Evolutionary conservation across 2,113 vertebrate genomes (phyloP), one percentile per base, ranked within the genome.

Genomic region (Crotalus viridis): DNA sequence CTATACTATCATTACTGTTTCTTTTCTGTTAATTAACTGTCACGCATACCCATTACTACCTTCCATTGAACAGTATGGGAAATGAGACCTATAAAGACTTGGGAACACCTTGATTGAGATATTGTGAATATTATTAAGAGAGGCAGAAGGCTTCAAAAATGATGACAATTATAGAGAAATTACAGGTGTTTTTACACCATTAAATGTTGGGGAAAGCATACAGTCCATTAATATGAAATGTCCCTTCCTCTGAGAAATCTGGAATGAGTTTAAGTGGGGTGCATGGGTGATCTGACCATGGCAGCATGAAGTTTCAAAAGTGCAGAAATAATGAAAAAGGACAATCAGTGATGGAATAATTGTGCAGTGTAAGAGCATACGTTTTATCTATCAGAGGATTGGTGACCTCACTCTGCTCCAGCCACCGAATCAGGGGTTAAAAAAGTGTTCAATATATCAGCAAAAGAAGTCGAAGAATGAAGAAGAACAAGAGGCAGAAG

Each of bases 1-100:
- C 61, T 93, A 93, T 94, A 92, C 61, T 87, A 43, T 89, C 48
- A 13, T 90, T 90, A 81, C 91, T 86, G 21, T 93, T 96, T 92
- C 91, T 56, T 81, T 81, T 93, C 74, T 91, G 55, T 93, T 92
- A 91, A 93, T 95, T 96, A 95, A 85, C 91, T 86, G 94, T 88
- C 90, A 85, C 91, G 92, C 39, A 89, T 21, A 57, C 59, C 69
- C 33, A 92, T 33, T 90, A 91, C 43, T 6, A 91, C 96, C 94
- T 92, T 10, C 26, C 0, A 90, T 52, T 17, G 90, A 0, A 0
- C 64, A 64, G 91, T 90, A 85, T 81, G 90, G 91, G 89, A 17
- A 69, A 51, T 85, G 89, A 94, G 93, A 81, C 48, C 92, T 93
- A 81, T 94, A 59, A 92, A 93, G 93, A 85, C 69, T 51, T 13